phyloP scores from a whole-genome alignment of 2,888 invertebrate species.

The Bombylius major region DNA sequence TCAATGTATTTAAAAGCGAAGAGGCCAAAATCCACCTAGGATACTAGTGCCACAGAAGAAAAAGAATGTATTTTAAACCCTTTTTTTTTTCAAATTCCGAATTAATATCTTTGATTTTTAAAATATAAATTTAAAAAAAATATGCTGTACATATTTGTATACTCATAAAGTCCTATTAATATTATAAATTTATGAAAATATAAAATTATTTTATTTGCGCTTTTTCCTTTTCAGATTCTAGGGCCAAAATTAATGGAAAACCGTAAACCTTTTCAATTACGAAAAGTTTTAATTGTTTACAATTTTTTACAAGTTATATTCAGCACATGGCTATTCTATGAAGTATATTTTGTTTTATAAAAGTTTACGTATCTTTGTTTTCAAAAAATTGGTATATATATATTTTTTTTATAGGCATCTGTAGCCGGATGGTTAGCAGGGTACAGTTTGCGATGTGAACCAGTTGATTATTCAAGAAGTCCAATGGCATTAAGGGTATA shows the following conservation, averaged over 20 bases:
- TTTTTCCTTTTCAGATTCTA: conserved; percentile 39
- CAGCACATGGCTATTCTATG: conserved; percentile 42
- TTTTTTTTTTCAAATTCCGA: too few relatives aligned
- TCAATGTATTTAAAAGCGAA: too few relatives aligned
- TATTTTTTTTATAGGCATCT: conserved; percentile 36
- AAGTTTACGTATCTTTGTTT: neutral
- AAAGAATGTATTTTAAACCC: too few relatives aligned
- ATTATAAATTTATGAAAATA: too few relatives aligned
- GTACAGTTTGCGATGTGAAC: conserved; percentile 65
- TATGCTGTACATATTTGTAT: too few relatives aligned
- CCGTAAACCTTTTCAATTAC: conserved; percentile 67
- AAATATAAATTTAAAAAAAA: too few relatives aligned
- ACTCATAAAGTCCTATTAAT: too few relatives aligned
- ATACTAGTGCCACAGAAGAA: too few relatives aligned
- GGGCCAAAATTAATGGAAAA: conserved; percentile 79
- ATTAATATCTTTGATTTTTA: too few relatives aligned
- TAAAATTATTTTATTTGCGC: too few relatives aligned
- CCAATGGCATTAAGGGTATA: conserved; percentile 54
- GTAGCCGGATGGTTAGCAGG: conserved; percentile 56
- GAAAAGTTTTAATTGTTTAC: conserved; percentile 63
- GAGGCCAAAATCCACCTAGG: too few relatives aligned
- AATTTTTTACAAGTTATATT: conserved; percentile 61
- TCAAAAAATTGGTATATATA: conserved; percentile 7
- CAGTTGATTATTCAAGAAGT: conserved; percentile 61
- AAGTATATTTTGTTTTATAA: conserved; percentile 28